A percentile compares a stretch with the other conserved stretches of the same genome.
Evolutionary conservation across 1,140 invertebrate species (phyloP).

Genomic region (Rhopalosiphum maidis): DNA sequence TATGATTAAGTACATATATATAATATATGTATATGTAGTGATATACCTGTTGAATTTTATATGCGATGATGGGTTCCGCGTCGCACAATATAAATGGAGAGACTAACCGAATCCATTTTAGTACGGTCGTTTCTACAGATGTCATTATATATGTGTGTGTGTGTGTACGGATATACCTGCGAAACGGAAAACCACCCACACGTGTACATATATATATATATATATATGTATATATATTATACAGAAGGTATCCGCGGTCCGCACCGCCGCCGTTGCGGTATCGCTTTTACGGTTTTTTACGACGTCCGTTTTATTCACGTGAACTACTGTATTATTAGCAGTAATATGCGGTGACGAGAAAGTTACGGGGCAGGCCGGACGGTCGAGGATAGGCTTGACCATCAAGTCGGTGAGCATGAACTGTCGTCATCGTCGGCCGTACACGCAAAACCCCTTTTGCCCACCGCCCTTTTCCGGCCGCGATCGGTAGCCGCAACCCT

Average conservation of each 20-base stretch:
- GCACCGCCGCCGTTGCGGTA: neutral
- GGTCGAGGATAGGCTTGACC: conserved; percentile 20
- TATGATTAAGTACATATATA: neutral
- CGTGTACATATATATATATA: neutral
- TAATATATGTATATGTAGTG: neutral
- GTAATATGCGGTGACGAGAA: neutral
- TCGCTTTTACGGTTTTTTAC: conserved; percentile 5
- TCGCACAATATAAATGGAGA: neutral
- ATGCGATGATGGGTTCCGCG: neutral
- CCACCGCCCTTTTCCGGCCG: neutral
- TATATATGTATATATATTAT: neutral
- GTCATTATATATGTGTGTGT: neutral
- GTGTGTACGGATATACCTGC: neutral
- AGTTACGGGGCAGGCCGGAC: too few species aligned
- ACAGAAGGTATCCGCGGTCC: neutral
- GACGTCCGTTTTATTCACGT: neutral
- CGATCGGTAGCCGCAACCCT: conserved; percentile 29
- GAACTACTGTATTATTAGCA: neutral
- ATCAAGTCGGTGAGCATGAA: neutral
- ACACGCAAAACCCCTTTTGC: conserved; percentile 44
- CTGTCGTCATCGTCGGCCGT: conserved; percentile 12
- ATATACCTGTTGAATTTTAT: conserved; percentile 2
- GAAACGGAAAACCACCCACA: neutral
- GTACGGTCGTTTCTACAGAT: neutral
- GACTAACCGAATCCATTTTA: neutral